Evolutionary conservation across 2,888 invertebrate species (phyloP).

Genomic region (Yponomeuta plumbellus): DNA sequence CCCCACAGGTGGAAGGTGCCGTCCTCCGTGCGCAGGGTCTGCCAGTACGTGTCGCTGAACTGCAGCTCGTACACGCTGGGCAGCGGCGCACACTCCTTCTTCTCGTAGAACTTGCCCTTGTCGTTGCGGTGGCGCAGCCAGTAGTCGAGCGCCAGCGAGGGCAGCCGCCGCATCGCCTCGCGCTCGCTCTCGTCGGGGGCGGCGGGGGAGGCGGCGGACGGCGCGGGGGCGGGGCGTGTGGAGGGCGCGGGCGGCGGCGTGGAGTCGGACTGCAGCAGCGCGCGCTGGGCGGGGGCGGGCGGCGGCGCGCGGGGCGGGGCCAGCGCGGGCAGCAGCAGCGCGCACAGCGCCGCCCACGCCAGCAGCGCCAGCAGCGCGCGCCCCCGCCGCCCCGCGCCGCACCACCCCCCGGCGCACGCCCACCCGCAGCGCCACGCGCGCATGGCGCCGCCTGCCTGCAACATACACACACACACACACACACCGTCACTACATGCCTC

Average conservation of each 20-base stretch:
- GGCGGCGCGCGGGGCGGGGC: slow-evolving; percentile 36
- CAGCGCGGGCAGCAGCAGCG: slow-evolving; percentile 61
- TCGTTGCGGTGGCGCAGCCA: slow-evolving; percentile 90
- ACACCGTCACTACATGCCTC: too few relatives aligned
- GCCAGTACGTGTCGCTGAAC: slow-evolving; percentile 96
- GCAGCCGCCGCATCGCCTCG: slow-evolving; percentile 86
- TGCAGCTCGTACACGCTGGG: slow-evolving; percentile 93
- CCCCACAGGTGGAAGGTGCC: slow-evolving; percentile 95
- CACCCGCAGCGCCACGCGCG: slow-evolving; percentile 21
- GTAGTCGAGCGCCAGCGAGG: slow-evolving; percentile 89
- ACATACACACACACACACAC: slow-evolving; percentile 22
- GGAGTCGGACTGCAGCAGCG: slow-evolving; percentile 29
- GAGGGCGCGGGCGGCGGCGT: slow-evolving; percentile 13
- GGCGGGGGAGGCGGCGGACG: slow-evolving; percentile 44
- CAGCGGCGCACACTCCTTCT: slow-evolving; percentile 87
- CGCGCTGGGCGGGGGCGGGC: slow-evolving; percentile 43
- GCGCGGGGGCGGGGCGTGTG: slow-evolving; percentile 30
- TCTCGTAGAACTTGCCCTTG: slow-evolving; percentile 79
- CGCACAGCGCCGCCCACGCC: slow-evolving; percentile 24
- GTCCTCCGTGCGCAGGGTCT: slow-evolving; percentile 86
- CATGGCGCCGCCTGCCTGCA: slow-evolving; percentile 35
- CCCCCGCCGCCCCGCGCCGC: slow-evolving; percentile 42
- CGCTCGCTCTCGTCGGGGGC: slow-evolving; percentile 85
- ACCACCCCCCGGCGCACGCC: neutral
- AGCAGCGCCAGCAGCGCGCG: slow-evolving; percentile 31